Evolutionary conservation across 30 jellyfish, hydroid and myxozoan genomes (phyloP), one percentile per base, ranked within the genome.

Genomic region (Rhopilema esculentum): DNA sequence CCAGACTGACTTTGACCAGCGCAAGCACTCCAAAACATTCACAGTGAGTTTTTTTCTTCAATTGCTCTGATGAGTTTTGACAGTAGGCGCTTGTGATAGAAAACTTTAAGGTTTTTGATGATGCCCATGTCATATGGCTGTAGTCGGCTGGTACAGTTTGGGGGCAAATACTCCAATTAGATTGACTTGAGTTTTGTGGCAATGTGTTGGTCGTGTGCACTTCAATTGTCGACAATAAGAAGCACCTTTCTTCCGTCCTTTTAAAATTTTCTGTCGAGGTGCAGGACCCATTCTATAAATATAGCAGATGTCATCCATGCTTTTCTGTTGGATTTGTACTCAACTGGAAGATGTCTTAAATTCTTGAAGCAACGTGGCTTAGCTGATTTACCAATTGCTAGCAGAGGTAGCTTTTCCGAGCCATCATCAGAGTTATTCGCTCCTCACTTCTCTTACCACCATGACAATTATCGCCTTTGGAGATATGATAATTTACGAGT

Each of bases 1-100:
- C 81, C 81, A 70, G n/a, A 70, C 81, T 70, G 81, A 70, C n/a
- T 70, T 70, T 19, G 81, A 16, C 81, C 81, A 70, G n/a, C 81
- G 52, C n/a, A 70, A 22, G n/a, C 0, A 26, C 81, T 70, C 78
- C 81, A 70, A 70, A 48, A 70, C 68, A 70, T 70, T 8, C 6
- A 9, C 81, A 7, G 81, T 70, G 68, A 70, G 16, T 27, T 72
- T 22, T 28, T 72, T 72, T 72, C 72, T 72, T 72, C 84, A 8
- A 28, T 26, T 72, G 84, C 74, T 72, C 84, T 72, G 84, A 72
- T 72, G 30, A 72, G 72, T 72, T 72, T 72, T 16, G 84, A 70
- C 84, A 72, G 15, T 66, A 72, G 75, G 74, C 84, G 69, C 73
- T 72, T 72, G 15, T 25, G 77, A 51, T 51, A 51, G 19, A 51